Percentiles rank a stretch among this genome's conserved stretches.
Evolutionary conservation across 2,797 vertebrate genomes (phyloP).

Genomic region (Phoxinus dragarum): DNA sequence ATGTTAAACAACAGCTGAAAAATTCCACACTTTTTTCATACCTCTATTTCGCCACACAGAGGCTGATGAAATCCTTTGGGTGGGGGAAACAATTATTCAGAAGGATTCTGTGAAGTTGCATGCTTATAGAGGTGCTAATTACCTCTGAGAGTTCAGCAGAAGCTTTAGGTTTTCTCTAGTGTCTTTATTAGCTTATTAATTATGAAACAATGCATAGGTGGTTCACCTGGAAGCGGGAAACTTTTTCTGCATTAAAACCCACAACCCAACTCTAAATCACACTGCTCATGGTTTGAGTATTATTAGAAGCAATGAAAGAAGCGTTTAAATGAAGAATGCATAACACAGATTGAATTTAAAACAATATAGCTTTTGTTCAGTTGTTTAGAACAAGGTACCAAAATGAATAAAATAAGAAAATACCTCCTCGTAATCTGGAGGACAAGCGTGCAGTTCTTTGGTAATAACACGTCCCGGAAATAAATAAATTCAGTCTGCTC

Average conservation of each 20-base stretch:
- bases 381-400: background rate
- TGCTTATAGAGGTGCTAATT: constrained; percentile 79
- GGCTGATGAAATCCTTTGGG: constrained; percentile 63
- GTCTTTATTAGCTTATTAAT: constrained; percentile 79
- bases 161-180: constrained; percentile 67
- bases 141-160: constrained; percentile 74
- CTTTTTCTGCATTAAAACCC: constrained; percentile 61
- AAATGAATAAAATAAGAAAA: background rate
- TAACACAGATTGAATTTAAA: constrained; percentile 32
- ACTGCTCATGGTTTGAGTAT: constrained; percentile 59
- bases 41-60: constrained; percentile 35
- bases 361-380: constrained; percentile 4
- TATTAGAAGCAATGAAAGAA: constrained; percentile 54
- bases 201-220: constrained; percentile 79
- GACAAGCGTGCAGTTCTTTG: background rate
- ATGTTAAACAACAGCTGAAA: constrained; percentile 52
- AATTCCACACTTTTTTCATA: constrained; percentile 23
- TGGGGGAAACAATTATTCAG: constrained; percentile 76
- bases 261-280: constrained; percentile 55
- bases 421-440: background rate
- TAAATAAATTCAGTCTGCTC: constrained; percentile 19
- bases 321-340: constrained; percentile 45
- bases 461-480: constrained; percentile 11
- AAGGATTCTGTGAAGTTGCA: constrained; percentile 70
- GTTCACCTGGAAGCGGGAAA: constrained; percentile 70